Evolutionary conservation across 2,888 invertebrate genomes (phyloP).

Genomic region (Caenorhabditis drosophilae): DNA sequence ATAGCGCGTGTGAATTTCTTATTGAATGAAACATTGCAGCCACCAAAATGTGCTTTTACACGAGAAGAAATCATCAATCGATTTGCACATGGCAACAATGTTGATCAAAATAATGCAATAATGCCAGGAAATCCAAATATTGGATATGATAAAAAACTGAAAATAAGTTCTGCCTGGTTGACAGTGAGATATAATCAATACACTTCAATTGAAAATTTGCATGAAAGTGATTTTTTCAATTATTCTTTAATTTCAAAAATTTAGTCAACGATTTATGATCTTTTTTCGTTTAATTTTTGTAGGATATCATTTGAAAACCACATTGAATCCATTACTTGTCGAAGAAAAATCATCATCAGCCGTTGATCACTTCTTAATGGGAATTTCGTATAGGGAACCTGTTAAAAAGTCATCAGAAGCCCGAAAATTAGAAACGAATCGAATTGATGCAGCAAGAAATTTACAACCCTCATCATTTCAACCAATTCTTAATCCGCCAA

Average conservation of each 20-base stretch:
- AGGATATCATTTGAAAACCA: slow-evolving; percentile 43
- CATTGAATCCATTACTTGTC: slow-evolving; percentile 23
- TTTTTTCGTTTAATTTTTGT: slow-evolving; percentile 9
- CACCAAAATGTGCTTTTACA: slow-evolving; percentile 55
- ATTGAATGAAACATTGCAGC: too few relatives aligned
- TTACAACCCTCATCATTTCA: slow-evolving; percentile 25
- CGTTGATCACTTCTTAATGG: slow-evolving; percentile 39
- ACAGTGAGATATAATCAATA: slow-evolving; percentile 45
- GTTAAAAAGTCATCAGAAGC: neutral
- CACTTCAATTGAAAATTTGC: slow-evolving; percentile 39
- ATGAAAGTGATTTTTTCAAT: slow-evolving; percentile 32
- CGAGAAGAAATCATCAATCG: slow-evolving; percentile 50
- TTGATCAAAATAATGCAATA: slow-evolving; percentile 17
- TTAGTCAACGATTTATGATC: neutral
- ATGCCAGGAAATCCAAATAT: slow-evolving; percentile 35
- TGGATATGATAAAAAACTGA: slow-evolving; percentile 35
- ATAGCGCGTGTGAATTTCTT: too few relatives aligned
- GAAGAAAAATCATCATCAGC: slow-evolving; percentile 13
- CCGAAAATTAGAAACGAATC: slow-evolving; percentile 8
- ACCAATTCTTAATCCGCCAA: slow-evolving; percentile 30
- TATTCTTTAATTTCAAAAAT: too few relatives aligned
- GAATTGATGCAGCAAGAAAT: slow-evolving; percentile 27
- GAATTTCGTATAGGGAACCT: slow-evolving; percentile 37
- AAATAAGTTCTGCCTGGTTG: slow-evolving; percentile 49
- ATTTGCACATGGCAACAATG: slow-evolving; percentile 12